These are phyloP conservation scores for Xerus inauris DNA, from an alignment of 2,113 vertebrate genomes.

Conservation along the genomic window DNA sequence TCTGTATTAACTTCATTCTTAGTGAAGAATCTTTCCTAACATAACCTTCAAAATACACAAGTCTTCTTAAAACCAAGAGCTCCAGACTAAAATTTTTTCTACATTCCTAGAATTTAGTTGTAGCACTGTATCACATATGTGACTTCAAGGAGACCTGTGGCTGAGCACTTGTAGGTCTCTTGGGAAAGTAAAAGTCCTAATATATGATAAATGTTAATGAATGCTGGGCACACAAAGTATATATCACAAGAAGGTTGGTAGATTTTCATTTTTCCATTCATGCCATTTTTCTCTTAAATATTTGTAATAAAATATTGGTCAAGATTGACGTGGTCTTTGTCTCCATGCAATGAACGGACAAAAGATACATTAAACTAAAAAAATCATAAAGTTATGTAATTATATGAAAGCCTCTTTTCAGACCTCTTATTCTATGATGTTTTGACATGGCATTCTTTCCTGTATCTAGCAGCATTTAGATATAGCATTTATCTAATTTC, in stretches of 20 bases:
- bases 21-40: not conserved
- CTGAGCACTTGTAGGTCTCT: not conserved
- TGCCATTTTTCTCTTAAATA: not conserved
- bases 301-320: not conserved
- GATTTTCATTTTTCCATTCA: conserved; percentile 11
- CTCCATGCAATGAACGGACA: not conserved
- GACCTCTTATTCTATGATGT: not conserved
- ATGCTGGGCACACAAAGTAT: not conserved
- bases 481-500: not conserved
- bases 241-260: not conserved
- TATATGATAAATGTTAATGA: not conserved
- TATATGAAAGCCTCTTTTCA: not conserved
- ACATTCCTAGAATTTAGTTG: not conserved
- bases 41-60: not conserved
- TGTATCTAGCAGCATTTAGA: not conserved
- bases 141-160: not conserved
- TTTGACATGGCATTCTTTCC: not conserved
- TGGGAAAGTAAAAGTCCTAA: not conserved
- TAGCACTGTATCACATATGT: not conserved
- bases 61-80: not conserved
- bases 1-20: not conserved
- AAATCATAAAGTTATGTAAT: not conserved
- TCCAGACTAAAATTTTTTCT: not conserved
- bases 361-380: not conserved
- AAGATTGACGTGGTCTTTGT: not conserved